Percentiles rank a stretch among this genome's conserved stretches.
phyloP scores from a whole-genome alignment of 2,888 invertebrate species.

The Danaus chrysippus region DNA sequence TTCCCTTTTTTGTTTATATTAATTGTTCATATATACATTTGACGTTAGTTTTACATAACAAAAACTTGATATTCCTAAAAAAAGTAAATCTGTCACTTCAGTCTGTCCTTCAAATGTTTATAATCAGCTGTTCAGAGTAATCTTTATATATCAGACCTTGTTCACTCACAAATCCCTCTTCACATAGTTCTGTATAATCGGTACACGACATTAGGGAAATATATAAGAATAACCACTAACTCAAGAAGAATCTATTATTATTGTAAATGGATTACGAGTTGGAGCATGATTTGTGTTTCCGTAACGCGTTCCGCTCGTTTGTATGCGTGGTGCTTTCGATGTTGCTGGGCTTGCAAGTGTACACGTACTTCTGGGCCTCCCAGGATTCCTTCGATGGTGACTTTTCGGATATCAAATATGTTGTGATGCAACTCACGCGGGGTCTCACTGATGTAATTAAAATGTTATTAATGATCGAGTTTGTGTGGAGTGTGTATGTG shows the following conservation, averaged over 20 bases:
- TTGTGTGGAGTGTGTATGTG: neutral
- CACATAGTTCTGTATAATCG: no score
- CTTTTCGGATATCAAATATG: constrained; percentile 60
- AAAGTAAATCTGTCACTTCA: no score
- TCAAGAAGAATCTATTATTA: neutral
- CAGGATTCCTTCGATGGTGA: constrained; percentile 51
- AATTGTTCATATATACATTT: no score
- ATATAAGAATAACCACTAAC: constrained; percentile 1
- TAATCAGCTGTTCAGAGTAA: no score
- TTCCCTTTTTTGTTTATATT: no score
- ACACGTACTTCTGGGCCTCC: constrained; percentile 53
- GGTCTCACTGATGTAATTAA: constrained; percentile 56
- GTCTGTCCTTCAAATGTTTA: no score
- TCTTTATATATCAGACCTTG: no score
- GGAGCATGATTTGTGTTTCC: constrained; percentile 41
- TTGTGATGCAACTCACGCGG: constrained; percentile 60
- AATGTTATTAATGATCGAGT: neutral
- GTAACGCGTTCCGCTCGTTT: constrained; percentile 54
- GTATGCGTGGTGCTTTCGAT: constrained; percentile 53
- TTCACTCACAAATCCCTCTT: no score
- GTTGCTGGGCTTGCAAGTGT: constrained; percentile 59
- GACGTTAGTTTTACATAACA: no score
- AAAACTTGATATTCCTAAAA: no score
- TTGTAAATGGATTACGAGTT: constrained; percentile 46
- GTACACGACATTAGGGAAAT: neutral